These are phyloP conservation scores for Clavelina lepadiformis DNA, from an alignment of 23 tunicate genomes.

Conservation along the genomic window DNA sequence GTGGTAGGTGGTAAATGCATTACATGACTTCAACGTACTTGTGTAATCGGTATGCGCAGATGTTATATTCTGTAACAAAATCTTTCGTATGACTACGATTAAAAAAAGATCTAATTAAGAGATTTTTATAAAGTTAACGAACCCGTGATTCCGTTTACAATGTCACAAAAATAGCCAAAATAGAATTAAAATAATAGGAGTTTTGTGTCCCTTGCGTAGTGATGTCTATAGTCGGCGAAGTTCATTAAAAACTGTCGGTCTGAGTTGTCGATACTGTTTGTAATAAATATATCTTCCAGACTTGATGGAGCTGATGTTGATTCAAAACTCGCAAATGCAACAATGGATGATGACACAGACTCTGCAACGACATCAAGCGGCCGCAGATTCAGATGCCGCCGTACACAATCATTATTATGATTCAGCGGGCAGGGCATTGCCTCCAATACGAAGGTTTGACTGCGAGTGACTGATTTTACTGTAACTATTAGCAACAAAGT, in stretches of 20 bases:
- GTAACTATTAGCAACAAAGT: no score
- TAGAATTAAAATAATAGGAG: background rate
- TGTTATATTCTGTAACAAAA: no score
- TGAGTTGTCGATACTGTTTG: background rate
- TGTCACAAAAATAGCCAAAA: background rate
- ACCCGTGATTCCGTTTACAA: no score
- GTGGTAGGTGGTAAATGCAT: no score
- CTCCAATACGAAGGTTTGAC: constrained; percentile 58
- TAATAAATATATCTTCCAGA: constrained; percentile 27
- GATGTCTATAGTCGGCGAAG: background rate
- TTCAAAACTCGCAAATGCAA: constrained; percentile 95
- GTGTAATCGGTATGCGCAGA: no score
- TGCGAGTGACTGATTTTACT: no score
- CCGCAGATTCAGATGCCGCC: constrained; percentile 26
- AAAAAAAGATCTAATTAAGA: no score
- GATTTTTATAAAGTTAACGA: no score
- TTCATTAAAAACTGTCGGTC: no score
- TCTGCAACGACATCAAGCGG: constrained; percentile 39
- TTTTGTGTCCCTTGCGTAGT: background rate
- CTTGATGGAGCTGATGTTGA: constrained; percentile 89
- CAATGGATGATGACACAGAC: constrained; percentile 98
- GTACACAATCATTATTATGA: constrained; percentile 65
- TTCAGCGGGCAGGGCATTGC: constrained; percentile 46
- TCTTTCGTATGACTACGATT: no score
- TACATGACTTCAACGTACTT: no score